These are phyloP conservation scores for Caenorhabditis auriculariae DNA, from an alignment of 2,888 invertebrate genomes.

Conservation along the genomic window DNA sequence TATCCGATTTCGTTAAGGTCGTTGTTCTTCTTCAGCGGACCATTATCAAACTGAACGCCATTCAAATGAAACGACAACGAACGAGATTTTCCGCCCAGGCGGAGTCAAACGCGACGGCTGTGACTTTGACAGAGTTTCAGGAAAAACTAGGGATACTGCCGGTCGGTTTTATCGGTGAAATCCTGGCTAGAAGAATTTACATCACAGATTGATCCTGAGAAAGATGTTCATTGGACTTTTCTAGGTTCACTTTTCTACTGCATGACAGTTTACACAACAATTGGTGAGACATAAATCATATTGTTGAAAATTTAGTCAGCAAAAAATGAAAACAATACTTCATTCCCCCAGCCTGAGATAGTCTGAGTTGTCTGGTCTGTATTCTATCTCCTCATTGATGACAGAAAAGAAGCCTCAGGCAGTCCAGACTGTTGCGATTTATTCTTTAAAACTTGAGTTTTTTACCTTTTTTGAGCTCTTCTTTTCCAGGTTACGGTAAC, in stretches of 20 bases:
- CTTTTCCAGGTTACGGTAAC: slow-evolving; percentile 55
- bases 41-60: slow-evolving; percentile 50
- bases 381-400: too few relatives aligned
- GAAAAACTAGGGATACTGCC: slow-evolving; percentile 47
- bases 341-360: too few relatives aligned
- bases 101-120: slow-evolving; percentile 57
- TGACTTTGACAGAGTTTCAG: slow-evolving; percentile 44
- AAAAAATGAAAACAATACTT: too few relatives aligned
- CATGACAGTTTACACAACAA: slow-evolving; percentile 62
- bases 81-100: slow-evolving; percentile 41
- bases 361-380: too few relatives aligned
- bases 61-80: slow-evolving; percentile 34
- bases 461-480: too few relatives aligned
- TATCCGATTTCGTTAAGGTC: background rate
- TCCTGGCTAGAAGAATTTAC: background rate
- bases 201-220: slow-evolving; percentile 35
- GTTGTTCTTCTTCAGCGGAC: slow-evolving; percentile 42
- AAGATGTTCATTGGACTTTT: slow-evolving; percentile 48
- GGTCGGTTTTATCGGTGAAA: slow-evolving; percentile 2
- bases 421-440: too few relatives aligned
- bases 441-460: too few relatives aligned
- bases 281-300: too few relatives aligned
- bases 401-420: too few relatives aligned
- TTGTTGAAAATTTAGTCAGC: too few relatives aligned
- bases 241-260: slow-evolving; percentile 58